These are phyloP conservation scores for Cephus sareptanus DNA, from an alignment of 2,888 invertebrate genomes.

Conservation along the genomic window DNA sequence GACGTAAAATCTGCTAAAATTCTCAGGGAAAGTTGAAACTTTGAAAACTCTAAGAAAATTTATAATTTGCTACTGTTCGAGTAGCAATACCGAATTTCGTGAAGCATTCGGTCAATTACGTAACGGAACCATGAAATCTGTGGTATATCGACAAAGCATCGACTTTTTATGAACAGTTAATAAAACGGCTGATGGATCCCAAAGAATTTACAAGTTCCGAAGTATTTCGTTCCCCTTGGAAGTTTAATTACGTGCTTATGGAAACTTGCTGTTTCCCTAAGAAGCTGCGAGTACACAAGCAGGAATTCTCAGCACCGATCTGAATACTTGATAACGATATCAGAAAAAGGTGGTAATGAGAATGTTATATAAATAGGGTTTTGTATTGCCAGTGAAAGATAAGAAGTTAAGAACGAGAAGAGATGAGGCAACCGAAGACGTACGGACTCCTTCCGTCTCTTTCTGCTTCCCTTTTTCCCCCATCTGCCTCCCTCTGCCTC, in stretches of 20 bases:
- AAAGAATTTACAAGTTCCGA: neutral
- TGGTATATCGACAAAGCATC: neutral
- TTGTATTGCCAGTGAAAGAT: neutral
- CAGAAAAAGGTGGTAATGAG: neutral
- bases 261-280: neutral
- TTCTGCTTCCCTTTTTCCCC: neutral
- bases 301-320: neutral
- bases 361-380: neutral
- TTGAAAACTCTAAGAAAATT: neutral
- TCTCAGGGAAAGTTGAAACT: neutral
- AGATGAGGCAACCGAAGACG: neutral
- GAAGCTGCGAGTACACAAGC: neutral
- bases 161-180: neutral
- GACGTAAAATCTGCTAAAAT: neutral
- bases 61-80: neutral
- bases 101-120: neutral
- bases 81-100: neutral
- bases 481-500: too few relatives aligned
- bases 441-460: neutral
- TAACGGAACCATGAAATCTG: neutral
- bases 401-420: neutral
- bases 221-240: neutral
- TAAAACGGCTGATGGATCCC: neutral
- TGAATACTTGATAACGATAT: neutral
- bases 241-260: neutral